Evolutionary conservation across 1,140 invertebrate genomes (phyloP), one percentile per base, ranked within the genome.

Genomic region (Drosophila punjabiensis): DNA sequence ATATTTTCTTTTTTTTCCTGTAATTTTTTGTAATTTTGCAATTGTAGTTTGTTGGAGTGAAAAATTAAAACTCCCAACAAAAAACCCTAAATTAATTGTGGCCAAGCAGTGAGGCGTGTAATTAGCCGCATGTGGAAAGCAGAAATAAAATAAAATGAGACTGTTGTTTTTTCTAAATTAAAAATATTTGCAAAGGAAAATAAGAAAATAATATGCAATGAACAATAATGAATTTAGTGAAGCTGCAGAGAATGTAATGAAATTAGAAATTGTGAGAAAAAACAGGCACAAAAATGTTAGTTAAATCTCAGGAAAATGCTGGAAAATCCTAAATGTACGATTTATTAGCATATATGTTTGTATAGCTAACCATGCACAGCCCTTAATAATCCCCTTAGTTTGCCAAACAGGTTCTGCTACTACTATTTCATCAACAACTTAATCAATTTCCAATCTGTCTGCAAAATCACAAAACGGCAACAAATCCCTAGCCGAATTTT

Each of bases 101-200:
- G 76, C 24, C 41, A 79, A 33, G 77, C 76, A 74, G 78, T 80
- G 76, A 62, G 55, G 77, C 77, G 41, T 74, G 61, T 80, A 80
- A 80, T 80, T 79, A 80, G 77, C 61, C 45, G 43, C 68, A 79
- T 71, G 76, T 37, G 76, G 56, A 66, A 79, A 74, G 47, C 24
- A 43, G 39, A 73, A 58, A 64, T 18, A 33, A 39, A 39, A 58
- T 47, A 53, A 33, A 52, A 55, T n/a, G 18, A 30, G 66, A 59
- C 18, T 4, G 50, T 41, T n/a, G n/a, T 73, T 61, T 65, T 39
- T 35, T 20, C 24, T 20, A 77, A 47, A 39, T 56, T 33, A 63
- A 59, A 53, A 33, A 63, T 56, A 63, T 52, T 62, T 55, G 20
- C 13, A 4, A n/a, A 18, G n/a, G 33, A 30, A 9, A 18, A 24